Base-by-base conservation (phyloP, 2,888 invertebrate genomes). In the Dendrolimus pini region DNA sequence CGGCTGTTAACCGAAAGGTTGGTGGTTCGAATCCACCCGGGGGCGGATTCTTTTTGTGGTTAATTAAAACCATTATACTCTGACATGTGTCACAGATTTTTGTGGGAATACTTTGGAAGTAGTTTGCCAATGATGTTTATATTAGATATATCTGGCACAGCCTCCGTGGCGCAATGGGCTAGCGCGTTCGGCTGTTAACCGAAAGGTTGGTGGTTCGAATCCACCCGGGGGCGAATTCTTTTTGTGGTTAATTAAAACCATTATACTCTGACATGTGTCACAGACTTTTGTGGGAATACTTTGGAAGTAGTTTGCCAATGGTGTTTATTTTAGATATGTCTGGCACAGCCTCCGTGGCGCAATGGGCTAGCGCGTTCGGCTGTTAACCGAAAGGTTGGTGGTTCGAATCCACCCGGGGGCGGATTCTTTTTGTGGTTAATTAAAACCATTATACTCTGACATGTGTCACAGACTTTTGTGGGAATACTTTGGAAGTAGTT, bases 1-100 rank as follows among this genome's bases (percentile, higher is more conserved):
- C 96, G 97, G 96, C 97, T 97, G 97, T 97, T 97, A 97, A 97
- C 96, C 96, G 96, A 97, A 96, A 97, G 97, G 97, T 96, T 96
- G 96, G 96, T 97, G 96, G 97, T 97, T 97, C 97, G 94, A 97
- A 96, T 94, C 96, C 96, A 96, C 96, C 96, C 96, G 96, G 96
- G 96, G 96, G 96, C 96, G 96, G 0, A 56, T 60, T 79, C 89
- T 93, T 92, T 85, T 81, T 56, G 6, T 30, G 3, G 2, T 3
- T 30, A 3, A 30, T 3, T 30, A 6, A 3, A 30, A 30, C 30
- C 30, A 30, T 30, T 30, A 30, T 30, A 6, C 30, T 3, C 3
- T 30, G 30, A 6, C 2, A 30, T 30, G 6, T 30, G 3, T 30
- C 30, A 30, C 30, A 30, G 30, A 30, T 6, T 30, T 30, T 30